These are phyloP conservation scores for Cyanoderma ruficeps DNA, from an alignment of 2,113 vertebrate species.

Conservation along the genomic window DNA sequence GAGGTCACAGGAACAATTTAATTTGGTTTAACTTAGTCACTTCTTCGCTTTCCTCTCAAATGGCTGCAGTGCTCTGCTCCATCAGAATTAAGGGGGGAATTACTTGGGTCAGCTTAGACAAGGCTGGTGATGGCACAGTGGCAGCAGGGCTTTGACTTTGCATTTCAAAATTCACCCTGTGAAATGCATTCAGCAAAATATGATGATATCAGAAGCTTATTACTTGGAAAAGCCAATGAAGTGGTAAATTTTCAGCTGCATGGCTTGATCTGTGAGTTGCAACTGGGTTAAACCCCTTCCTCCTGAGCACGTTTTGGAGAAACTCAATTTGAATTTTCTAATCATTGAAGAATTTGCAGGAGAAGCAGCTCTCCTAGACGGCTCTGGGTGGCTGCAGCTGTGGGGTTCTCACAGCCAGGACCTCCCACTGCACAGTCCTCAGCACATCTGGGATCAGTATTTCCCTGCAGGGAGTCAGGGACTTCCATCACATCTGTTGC, in stretches of 20 bases:
- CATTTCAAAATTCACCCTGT: neutral
- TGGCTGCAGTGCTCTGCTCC: neutral
- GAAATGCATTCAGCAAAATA: neutral
- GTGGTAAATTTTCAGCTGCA: neutral
- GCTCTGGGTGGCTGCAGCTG: neutral
- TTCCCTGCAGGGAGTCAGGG: neutral
- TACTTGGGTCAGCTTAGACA: slow-evolving; percentile 10
- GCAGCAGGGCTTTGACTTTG: slow-evolving; percentile 25
- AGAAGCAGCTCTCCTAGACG: neutral
- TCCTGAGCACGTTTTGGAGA: neutral
- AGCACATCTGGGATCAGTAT: accelerated
- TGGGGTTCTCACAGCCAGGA: neutral
- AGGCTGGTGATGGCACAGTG: neutral
- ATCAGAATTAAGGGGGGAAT: neutral
- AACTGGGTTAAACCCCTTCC: neutral
- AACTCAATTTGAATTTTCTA: neutral
- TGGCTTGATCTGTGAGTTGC: neutral
- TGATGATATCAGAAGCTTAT: neutral
- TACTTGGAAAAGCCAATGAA: slow-evolving; percentile 2
- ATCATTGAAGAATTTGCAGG: neutral
- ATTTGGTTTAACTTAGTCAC: neutral
- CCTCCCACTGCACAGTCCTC: neutral
- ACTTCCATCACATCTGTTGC: neutral
- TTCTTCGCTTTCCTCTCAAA: neutral
- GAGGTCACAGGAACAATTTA: neutral